A percentile compares a stretch with the other conserved stretches of the same genome.
These are phyloP conservation scores for Pempheris klunzingeri DNA, from an alignment of 2,797 vertebrate species.

Conservation along the genomic window DNA sequence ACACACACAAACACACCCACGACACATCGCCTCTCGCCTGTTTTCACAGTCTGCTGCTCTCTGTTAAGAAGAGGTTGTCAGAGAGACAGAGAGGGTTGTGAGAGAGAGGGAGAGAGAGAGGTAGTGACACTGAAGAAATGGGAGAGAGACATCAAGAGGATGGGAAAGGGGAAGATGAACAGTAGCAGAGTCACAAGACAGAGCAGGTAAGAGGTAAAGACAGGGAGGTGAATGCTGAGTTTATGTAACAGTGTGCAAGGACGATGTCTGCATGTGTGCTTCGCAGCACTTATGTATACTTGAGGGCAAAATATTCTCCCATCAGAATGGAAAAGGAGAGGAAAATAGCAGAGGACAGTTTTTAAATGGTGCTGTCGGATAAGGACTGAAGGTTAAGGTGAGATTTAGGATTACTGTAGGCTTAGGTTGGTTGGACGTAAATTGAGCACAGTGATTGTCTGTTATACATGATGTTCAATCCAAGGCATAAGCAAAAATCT, in stretches of 20 bases:
- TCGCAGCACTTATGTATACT: not conserved
- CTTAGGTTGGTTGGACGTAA: not conserved
- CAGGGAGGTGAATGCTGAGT: slow-evolving; percentile 18
- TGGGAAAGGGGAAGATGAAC: slow-evolving; percentile 28
- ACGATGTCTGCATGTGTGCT: not conserved
- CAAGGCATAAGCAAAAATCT: slow-evolving; percentile 1
- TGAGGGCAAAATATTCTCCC: slow-evolving; percentile 27
- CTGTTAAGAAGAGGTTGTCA: slow-evolving; percentile 72
- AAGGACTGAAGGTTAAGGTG: not conserved
- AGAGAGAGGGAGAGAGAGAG: not conserved
- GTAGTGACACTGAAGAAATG: slow-evolving; percentile 32
- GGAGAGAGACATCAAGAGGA: slow-evolving; percentile 58
- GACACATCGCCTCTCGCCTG: slow-evolving; percentile 56
- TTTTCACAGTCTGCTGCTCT: slow-evolving; percentile 77
- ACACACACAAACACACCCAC: slow-evolving; percentile 57
- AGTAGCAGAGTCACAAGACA: slow-evolving; percentile 29
- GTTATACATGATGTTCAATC: not conserved
- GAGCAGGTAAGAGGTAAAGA: slow-evolving; percentile 25
- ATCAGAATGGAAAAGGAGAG: not conserved
- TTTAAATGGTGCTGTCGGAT: not conserved
- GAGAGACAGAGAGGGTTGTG: slow-evolving; percentile 22
- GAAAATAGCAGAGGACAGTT: slow-evolving; percentile 7
- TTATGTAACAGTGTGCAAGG: not conserved
- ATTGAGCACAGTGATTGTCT: not conserved
- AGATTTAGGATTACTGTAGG: not conserved